Evolutionary conservation across 2,113 vertebrate species (phyloP), one percentile per base, ranked within the genome.

Genomic region (Halcyon malimbica): DNA sequence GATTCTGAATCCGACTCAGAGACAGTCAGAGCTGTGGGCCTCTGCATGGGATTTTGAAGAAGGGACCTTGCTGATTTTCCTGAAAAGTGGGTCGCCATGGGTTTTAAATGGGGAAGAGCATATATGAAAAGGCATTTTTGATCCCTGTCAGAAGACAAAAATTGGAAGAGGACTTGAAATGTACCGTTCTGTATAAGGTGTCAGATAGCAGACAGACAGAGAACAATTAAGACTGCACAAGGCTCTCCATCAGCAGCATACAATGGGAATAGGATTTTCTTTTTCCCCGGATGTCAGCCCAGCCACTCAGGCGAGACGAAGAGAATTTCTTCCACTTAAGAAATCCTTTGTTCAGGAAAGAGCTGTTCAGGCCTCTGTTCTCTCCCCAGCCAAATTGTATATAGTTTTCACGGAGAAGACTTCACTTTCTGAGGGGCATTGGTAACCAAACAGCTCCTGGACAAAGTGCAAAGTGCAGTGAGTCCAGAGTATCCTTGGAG

Each of bases 291-390:
- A 96, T 97, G 97, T 97, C 95, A 97, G 93, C 68, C 93, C 89
- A 91, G 57, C 89, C 96, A 93, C 97, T 97, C 97, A 97, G 97
- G 97, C 95, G 94, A 97, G 90, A 96, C 94, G 93, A 97, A 97
- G 95, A 96, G 95, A 97, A 97, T 97, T 97, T 97, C 95, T 97
- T 97, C 96, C 97, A 96, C 97, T 97, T 97, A 97, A 97, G 97
- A 97, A 97, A 96, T 95, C 96, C 94, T 97, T 97, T 97, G 97
- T 97, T 96, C 5, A 1, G 75, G 78, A 89, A 96, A 91, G 78
- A 95, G 88, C 96, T 76, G 94, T 87, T 95, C 89, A 90, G 91
- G 74, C 90, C 88, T 96, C 95, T 94, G 90, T 95, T 94, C 89
- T 96, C 77, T 88, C 82, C 88, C 53, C 65, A 89, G 83, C 89